These are phyloP conservation scores for Euura saliciscinereae DNA, from an alignment of 1,140 invertebrate species.

Conservation along the genomic window DNA sequence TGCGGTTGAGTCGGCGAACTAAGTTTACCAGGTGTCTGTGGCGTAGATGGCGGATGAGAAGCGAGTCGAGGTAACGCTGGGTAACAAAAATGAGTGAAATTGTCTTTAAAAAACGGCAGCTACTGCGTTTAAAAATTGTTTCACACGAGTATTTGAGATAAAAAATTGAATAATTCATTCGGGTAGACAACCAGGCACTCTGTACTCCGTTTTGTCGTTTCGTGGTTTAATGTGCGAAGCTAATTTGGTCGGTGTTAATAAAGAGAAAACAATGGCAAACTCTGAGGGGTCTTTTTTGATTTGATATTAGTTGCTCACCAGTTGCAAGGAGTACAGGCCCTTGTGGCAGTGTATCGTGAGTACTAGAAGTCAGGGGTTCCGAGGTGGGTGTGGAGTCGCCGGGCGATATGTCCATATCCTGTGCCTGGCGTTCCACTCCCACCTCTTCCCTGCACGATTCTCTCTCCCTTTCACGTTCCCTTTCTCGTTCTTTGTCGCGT, in stretches of 20 bases:
- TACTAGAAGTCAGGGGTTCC: slow-evolving; percentile 61
- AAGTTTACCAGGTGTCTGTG: slow-evolving; percentile 56
- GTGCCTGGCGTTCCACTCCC: slow-evolving; percentile 55
- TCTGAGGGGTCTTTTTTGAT: neutral
- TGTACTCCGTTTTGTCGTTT: neutral
- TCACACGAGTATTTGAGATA: too few relatives aligned
- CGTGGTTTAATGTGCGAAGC: neutral
- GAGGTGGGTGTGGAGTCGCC: slow-evolving; percentile 82
- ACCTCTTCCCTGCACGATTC: slow-evolving; percentile 50
- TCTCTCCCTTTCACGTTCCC: slow-evolving; percentile 51
- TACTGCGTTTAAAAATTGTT: neutral
- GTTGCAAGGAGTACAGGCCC: slow-evolving; percentile 69
- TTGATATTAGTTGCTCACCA: slow-evolving; percentile 36
- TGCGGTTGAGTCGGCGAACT: slow-evolving; percentile 55
- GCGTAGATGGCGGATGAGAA: slow-evolving; percentile 61
- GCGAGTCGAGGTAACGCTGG: slow-evolving; percentile 71
- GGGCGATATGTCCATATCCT: slow-evolving; percentile 89
- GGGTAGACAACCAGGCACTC: neutral
- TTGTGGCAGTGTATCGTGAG: slow-evolving; percentile 55
- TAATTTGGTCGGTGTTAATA: neutral
- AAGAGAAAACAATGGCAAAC: neutral
- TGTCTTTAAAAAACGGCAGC: neutral
- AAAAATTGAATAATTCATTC: neutral
- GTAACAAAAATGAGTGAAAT: slow-evolving; percentile 17
- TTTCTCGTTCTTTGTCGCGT: slow-evolving; percentile 45